Base-by-base conservation (phyloP, 2,797 vertebrate species). In the Esox masquinongy region DNA sequence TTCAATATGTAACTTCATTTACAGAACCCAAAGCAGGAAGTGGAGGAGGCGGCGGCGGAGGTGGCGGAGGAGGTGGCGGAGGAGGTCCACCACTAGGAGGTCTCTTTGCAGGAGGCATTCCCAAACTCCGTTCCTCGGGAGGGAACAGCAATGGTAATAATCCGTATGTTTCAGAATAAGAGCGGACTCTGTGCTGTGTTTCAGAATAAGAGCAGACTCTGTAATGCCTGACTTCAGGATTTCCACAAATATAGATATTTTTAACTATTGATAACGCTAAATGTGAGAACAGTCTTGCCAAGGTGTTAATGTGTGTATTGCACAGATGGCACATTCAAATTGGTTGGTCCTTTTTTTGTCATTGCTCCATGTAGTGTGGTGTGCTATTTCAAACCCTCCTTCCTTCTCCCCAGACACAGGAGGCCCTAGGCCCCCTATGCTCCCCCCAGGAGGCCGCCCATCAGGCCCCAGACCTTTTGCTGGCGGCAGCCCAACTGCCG, bases 21-120 rank as follows among this genome's bases (percentile, higher is more conserved):
- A 81, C 87, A 99, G 98, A 97, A 82, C 97, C 97, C 26, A 99
- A 97, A 94, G 95, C 94, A 83, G 5, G 78, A n/a, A 81, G 75
- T 1, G 91, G 89, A 1, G 88, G 85, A 0, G 88, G 85, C 0
- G 93, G 93, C 0, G 89, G 93, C 0, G 89, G 92, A 0, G 92
- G 94, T 0, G 87, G 94, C 0, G 1, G 90, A 0, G 86, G 90
- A 0, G 22, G 93, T 0, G 43, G 91, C 0, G 90, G 91, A 0
- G 86, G 91, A 75, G 93, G 94, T 0, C 79, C 95, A 3, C 94
- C 95, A 67, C 92, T 99, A 78, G 97, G 98, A 81, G 97, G 97
- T 72, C 90, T 99, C 47, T 99, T 99, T 88, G 96, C 96, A 74
- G 95, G 95, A 36, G 97, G 97, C 74, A 99, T 98, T 95, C 97